Percentiles rank a stretch among this genome's conserved stretches.
Evolutionary conservation across 1,140 invertebrate genomes (phyloP).

Genomic region (Drosophila pruinosa): DNA sequence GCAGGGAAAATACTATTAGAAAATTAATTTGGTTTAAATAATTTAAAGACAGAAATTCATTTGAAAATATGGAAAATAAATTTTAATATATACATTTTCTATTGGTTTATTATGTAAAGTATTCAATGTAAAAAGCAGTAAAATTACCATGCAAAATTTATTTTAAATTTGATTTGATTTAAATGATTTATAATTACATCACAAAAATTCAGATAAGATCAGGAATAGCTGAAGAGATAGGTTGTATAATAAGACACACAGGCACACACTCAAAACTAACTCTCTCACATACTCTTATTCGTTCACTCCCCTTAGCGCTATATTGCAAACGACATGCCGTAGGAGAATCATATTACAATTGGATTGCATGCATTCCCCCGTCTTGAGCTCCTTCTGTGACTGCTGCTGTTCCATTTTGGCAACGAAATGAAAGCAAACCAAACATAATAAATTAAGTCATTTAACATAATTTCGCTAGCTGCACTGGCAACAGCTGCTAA

Average conservation of each 20-base stretch:
- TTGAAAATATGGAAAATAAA: too few species aligned
- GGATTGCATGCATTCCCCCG: constrained; percentile 40
- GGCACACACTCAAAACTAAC: background rate
- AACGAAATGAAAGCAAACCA: constrained; percentile 49
- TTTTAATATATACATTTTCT: too few species aligned
- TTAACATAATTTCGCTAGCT: constrained; percentile 76
- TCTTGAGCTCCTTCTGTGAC: background rate
- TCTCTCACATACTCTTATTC: background rate
- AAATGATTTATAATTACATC: too few species aligned
- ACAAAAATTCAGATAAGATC: too few species aligned
- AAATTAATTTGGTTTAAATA: too few species aligned
- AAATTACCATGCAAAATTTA: too few species aligned
- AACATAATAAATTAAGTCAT: constrained; percentile 78
- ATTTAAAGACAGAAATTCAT: too few species aligned
- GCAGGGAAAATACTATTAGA: too few species aligned
- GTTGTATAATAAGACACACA: background rate
- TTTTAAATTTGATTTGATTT: too few species aligned
- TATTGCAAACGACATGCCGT: constrained; percentile 41
- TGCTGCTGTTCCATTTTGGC: constrained; percentile 43
- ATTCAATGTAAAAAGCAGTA: too few species aligned
- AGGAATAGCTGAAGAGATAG: too few species aligned
- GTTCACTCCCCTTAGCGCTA: constrained; percentile 34
- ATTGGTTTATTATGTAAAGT: too few species aligned
- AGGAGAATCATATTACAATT: constrained; percentile 52
- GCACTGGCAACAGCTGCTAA: constrained; percentile 65